Percentiles rank a stretch among this genome's conserved stretches.
Evolutionary conservation across 2,888 invertebrate genomes (phyloP).

Genomic region (Ethmia dodecea): DNA sequence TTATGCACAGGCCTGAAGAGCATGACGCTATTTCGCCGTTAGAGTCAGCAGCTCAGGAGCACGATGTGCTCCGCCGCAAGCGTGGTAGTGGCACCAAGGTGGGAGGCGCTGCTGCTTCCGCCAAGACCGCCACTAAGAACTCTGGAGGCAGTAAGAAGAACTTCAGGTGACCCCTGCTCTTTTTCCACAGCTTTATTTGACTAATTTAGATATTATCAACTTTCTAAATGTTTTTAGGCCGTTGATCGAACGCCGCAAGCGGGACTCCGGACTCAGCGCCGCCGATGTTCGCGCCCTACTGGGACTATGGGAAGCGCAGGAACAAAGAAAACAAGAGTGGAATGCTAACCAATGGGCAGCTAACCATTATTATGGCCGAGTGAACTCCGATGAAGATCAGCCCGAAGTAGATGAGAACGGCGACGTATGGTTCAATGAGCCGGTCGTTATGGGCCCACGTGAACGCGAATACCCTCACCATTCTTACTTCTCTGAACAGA

Average conservation of each 20-base stretch:
- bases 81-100: constrained; percentile 67
- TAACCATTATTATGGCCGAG: constrained; percentile 57
- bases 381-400: constrained; percentile 65
- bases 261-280: constrained; percentile 79
- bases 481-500: constrained; percentile 69
- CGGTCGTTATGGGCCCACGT: constrained; percentile 68
- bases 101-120: constrained; percentile 64
- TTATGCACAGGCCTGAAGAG: constrained; percentile 44
- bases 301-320: constrained; percentile 79
- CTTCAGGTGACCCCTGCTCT: constrained; percentile 65
- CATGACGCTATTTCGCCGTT: constrained; percentile 49
- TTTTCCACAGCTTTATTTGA: no score
- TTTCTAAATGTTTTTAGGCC: constrained; percentile 36
- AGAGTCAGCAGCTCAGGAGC: constrained; percentile 47
- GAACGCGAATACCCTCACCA: constrained; percentile 61
- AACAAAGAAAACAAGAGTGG: constrained; percentile 72
- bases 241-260: constrained; percentile 70
- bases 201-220: neutral
- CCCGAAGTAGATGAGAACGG: constrained; percentile 71
- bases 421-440: constrained; percentile 78
- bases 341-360: constrained; percentile 63
- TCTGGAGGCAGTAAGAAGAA: constrained; percentile 68
- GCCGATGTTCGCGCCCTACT: constrained; percentile 79
- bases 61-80: constrained; percentile 54
- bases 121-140: constrained; percentile 66